phyloP scores from a whole-genome alignment of 2,888 invertebrate species.

The Pheosia tremula region DNA sequence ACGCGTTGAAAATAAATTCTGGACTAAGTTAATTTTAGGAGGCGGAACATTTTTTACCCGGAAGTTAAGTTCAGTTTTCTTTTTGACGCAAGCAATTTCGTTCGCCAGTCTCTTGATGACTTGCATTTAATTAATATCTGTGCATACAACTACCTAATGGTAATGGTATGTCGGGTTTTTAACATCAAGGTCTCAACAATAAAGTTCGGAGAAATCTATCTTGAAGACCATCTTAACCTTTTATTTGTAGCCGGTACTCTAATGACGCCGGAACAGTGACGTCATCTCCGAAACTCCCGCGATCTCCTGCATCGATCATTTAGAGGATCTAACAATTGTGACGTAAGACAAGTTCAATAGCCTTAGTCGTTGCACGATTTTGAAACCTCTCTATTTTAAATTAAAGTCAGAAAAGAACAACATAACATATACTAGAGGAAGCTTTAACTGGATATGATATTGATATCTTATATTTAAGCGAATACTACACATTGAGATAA shows the following conservation, averaged over 20 bases:
- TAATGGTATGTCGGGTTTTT: background rate
- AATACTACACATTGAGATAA: too few relatives aligned
- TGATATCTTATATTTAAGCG: too few relatives aligned
- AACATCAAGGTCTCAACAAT: background rate
- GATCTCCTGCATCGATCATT: background rate
- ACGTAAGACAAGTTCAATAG: background rate
- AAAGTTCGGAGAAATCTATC: conserved; percentile 1
- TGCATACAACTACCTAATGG: background rate
- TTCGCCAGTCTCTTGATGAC: background rate
- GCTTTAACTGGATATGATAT: too few relatives aligned
- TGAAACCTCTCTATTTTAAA: too few relatives aligned
- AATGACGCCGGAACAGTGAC: background rate
- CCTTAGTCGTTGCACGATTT: background rate
- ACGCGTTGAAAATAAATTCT: too few relatives aligned
- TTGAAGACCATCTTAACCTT: background rate
- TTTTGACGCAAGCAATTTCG: too few relatives aligned
- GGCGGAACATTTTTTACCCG: too few relatives aligned
- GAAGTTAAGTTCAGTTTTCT: too few relatives aligned
- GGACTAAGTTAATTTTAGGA: too few relatives aligned
- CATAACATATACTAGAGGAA: too few relatives aligned
- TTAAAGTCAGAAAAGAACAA: too few relatives aligned
- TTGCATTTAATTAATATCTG: background rate
- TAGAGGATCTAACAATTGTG: background rate
- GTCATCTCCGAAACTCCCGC: background rate
- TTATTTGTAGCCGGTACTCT: background rate